These are phyloP conservation scores for Otus sunia DNA, from an alignment of 2,113 vertebrate species.

Conservation along the genomic window DNA sequence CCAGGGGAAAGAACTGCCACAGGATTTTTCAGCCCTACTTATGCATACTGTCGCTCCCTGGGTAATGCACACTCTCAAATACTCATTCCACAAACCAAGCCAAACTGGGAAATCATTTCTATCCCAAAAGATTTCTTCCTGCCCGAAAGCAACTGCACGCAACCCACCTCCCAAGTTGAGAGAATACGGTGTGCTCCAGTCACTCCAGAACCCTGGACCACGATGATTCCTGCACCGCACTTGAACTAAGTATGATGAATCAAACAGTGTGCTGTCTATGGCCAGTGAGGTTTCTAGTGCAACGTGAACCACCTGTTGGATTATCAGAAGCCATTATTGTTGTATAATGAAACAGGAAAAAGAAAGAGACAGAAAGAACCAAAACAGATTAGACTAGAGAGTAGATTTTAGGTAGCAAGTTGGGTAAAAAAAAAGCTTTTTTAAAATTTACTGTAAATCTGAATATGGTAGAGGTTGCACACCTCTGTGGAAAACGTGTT, in stretches of 20 bases:
- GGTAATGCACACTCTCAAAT: background rate
- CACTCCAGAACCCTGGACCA: conserved; percentile 81
- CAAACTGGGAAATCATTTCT: background rate
- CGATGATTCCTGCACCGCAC: conserved; percentile 73
- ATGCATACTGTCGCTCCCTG: background rate
- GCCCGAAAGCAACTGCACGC: accelerated
- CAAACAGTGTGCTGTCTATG: conserved; percentile 67
- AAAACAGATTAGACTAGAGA: background rate
- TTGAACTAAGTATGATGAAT: conserved; percentile 72
- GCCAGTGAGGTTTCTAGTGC: conserved; percentile 54
- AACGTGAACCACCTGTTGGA: conserved; percentile 70
- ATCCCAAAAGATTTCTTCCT: background rate
- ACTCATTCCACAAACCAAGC: background rate
- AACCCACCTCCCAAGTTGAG: conserved; percentile 78
- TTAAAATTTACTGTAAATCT: background rate
- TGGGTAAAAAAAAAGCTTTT: background rate
- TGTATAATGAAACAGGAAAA: background rate
- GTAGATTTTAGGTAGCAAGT: background rate
- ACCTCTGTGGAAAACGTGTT: background rate
- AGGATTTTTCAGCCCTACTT: background rate
- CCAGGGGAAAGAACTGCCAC: background rate
- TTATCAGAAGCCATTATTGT: background rate
- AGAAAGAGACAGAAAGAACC: background rate
- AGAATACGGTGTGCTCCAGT: conserved; percentile 80
- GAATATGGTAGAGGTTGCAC: background rate